Base-by-base conservation (phyloP, 1,140 invertebrate species). In the Listronotus bonariensis region DNA sequence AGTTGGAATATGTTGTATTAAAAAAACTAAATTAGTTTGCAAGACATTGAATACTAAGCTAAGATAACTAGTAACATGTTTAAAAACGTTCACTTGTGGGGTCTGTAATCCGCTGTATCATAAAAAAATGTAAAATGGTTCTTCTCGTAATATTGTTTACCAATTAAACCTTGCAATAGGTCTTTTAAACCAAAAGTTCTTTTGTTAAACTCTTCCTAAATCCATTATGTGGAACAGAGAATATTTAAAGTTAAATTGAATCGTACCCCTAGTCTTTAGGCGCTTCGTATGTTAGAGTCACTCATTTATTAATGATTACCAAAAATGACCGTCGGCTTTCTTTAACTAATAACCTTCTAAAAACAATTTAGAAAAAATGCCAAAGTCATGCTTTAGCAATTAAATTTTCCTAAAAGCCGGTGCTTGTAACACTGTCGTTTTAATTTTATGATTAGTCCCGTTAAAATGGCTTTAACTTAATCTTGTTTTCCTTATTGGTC, bases 301-400 rank as follows among this genome's bases (percentile, higher is more conserved):
- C 57, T 45, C 45, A 60, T 60, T 60, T 60, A 51, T 40, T 60
- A 60, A 60, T 60, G 57, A 60, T 60, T 51, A 60, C 46, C 57
- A 41, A 51, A 60, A 60, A 60, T 60, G 48, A 49, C 45, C 9
- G 57, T 49, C 57, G 57, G 57, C 57, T 60, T 51, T 60, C 57
- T 60, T 60, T 49, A 51, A 60, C 57, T 15, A 41, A 49, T 31
- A 20, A 38, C 34, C 34, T 41, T 18, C 45, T 11, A 51, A 18
- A 51, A 51, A 46, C 49, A 36, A 49, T 40, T 60, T 49, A n/a
- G 11, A 36, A 59, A 60, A 60, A 60, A 40, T 6, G 32, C 31
- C n/a, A 12, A 4, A 17, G 45, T 60, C 57, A 60, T 45, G 57
- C 45, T 20, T 40, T 12, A 11, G 34, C 36, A 60, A 60, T 60